Conservation (phyloP, 2,797 vertebrate species). For the Streptopelia turtur region DNA sequence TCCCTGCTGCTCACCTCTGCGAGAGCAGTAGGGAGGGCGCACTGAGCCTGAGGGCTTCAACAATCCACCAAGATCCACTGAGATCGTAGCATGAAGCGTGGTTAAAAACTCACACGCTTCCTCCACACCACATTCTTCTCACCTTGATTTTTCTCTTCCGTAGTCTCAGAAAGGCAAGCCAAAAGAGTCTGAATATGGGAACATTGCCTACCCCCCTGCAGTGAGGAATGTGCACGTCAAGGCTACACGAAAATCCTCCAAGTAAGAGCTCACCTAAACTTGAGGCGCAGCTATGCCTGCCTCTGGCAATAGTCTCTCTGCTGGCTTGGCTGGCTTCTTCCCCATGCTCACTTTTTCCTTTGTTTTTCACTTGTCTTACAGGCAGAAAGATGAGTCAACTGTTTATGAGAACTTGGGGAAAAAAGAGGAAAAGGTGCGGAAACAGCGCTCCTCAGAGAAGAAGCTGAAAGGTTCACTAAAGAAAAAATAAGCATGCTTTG, state of each 20-base stretch:
- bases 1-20: neutral
- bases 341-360: neutral
- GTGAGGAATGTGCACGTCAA: constrained; percentile 79
- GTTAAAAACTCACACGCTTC: neutral
- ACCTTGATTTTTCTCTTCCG: neutral
- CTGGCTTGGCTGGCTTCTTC: neutral
- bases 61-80: neutral
- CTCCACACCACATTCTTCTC: neutral
- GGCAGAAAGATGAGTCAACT: constrained; percentile 84
- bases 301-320: neutral
- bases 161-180: constrained; percentile 74
- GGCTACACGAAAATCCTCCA: constrained; percentile 85
- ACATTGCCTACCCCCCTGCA: constrained; percentile 83
- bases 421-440: constrained; percentile 86
- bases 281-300: neutral
- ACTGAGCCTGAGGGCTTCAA: neutral
- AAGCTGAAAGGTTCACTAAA: constrained; percentile 88
- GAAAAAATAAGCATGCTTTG: constrained; percentile 78
- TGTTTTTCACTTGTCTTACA: constrained; percentile 39
- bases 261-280: constrained; percentile 80
- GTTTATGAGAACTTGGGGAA: constrained; percentile 91
- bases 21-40: rapidly evolving
- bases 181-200: constrained; percentile 90
- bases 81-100: neutral
- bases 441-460: constrained; percentile 84